A percentile compares a stretch with the other conserved stretches of the same genome.
Conservation (phyloP, 2,113 vertebrate genomes). For the Turnix velox region DNA sequence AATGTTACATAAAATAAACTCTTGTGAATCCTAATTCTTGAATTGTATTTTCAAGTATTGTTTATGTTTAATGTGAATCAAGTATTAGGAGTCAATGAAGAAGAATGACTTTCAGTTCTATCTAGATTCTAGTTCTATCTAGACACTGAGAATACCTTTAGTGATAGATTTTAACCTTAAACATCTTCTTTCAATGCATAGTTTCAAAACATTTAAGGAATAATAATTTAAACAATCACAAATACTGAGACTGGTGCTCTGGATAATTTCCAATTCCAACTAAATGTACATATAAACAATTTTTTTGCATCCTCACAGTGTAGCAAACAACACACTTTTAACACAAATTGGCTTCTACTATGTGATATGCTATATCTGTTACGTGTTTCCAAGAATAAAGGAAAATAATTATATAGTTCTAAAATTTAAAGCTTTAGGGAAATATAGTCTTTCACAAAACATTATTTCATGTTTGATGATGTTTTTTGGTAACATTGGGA, state of each 20-base stretch:
- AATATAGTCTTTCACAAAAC: not conserved
- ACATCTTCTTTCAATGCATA: not conserved
- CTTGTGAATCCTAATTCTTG: not conserved
- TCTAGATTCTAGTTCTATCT: not conserved
- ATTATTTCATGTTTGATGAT: not conserved
- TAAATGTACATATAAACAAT: not conserved
- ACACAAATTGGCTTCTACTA: not conserved
- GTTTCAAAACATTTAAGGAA: not conserved
- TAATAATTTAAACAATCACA: not conserved
- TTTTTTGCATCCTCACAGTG: not conserved
- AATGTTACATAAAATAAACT: not conserved
- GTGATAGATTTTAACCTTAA: not conserved
- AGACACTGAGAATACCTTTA: not conserved
- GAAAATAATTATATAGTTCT: not conserved
- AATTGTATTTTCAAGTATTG: not conserved
- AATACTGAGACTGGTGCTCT: not conserved
- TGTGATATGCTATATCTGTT: not conserved
- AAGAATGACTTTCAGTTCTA: not conserved
- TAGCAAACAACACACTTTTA: not conserved
- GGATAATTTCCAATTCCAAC: not conserved
- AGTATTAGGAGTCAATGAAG: not conserved
- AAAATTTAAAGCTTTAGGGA: not conserved
- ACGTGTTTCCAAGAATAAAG: not conserved
- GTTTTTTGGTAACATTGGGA: not conserved
- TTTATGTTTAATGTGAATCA: not conserved